Base-by-base conservation (phyloP, 2,888 invertebrate genomes). In the Tenthredo notha region DNA sequence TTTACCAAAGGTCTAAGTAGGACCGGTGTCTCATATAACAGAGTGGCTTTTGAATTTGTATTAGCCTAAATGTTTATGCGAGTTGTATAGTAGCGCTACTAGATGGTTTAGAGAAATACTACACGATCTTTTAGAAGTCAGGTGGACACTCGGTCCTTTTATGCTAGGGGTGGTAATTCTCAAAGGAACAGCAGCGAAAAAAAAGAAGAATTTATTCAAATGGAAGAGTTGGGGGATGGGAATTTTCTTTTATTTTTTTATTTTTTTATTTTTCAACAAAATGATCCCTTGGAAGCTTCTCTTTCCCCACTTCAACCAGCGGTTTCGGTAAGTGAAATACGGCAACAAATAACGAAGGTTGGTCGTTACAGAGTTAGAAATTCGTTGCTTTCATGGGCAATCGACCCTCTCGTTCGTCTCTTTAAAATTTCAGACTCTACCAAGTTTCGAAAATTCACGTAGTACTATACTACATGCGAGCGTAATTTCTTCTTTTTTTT, bases 401-500 rank as follows among this genome's bases (percentile, higher is more conserved):
- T 80, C 80, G 80, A 80, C 80, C 80, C 50, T n/a, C 80, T 80
- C 80, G 80, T 80, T 80, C 80, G 80, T 80, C 80, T 80, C 29
- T 61, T 80, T 80, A 80, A 80, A 61, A 80, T 80, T 80, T 80
- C 61, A 80, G 21, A 40, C 80, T 61, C 80, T 10, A 18, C 67
- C 72, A 40, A 43, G 43, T 40, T 43, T 21, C n/a, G 12, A 43
- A 74, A 18, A 33, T 74, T 74, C 72, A 40, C 33, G 77, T 54
- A 37, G 37, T 37, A 33, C 2, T 2, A 33, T 33, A 37, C 37
- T 37, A 37, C 37, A 54, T n/a, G n/a, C n/a, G n/a, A n/a, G 77
- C n/a, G 43, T 43, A 21, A 40, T 43, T 25, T 21, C 21, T 74
- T 12, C 25, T 0, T 74, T 47, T 43, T 9, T n/a, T 65, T 15